These are phyloP conservation scores for Peromyscus attwateri DNA, from an alignment of 2,797 vertebrate species.

Conservation along the genomic window DNA sequence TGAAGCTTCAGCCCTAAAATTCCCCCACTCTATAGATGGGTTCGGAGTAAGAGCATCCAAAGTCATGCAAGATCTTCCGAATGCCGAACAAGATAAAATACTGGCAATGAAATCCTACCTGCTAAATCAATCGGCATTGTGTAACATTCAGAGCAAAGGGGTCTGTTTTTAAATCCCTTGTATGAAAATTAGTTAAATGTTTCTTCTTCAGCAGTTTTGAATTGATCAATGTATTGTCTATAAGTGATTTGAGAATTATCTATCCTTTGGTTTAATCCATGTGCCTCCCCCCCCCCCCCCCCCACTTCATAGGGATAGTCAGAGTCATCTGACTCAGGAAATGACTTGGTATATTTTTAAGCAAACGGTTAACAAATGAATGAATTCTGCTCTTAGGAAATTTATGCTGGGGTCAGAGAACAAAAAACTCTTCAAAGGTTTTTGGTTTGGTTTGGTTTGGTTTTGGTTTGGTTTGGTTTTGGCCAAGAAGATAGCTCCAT, in stretches of 20 bases:
- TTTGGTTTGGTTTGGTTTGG: neutral
- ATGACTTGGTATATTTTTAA: constrained; percentile 12
- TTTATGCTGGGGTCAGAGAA: constrained; percentile 7
- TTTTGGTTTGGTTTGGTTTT: neutral
- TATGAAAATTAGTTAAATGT: constrained; percentile 48
- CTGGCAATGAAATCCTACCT: neutral
- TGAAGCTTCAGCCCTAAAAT: neutral
- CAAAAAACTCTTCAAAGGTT: constrained; percentile 29
- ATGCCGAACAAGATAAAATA: neutral
- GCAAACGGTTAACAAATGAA: neutral
- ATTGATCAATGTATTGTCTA: constrained; percentile 13
- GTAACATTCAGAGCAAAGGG: constrained; percentile 32
- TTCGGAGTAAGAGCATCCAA: neutral
- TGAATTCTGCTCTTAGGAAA: constrained; percentile 23
- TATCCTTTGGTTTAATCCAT: neutral
- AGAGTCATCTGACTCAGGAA: constrained; percentile 45
- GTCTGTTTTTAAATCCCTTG: neutral
- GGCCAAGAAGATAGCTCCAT: neutral
- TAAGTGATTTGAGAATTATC: constrained; percentile 28
- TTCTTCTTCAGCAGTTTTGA: constrained; percentile 5
- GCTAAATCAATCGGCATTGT: constrained; percentile 25
- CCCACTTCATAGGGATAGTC: neutral
- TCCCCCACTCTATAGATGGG: neutral
- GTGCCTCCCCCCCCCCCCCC: neutral
- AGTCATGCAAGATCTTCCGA: neutral